Base-by-base conservation (phyloP, 2,113 vertebrate species). In the Podarcis raffonei region DNA sequence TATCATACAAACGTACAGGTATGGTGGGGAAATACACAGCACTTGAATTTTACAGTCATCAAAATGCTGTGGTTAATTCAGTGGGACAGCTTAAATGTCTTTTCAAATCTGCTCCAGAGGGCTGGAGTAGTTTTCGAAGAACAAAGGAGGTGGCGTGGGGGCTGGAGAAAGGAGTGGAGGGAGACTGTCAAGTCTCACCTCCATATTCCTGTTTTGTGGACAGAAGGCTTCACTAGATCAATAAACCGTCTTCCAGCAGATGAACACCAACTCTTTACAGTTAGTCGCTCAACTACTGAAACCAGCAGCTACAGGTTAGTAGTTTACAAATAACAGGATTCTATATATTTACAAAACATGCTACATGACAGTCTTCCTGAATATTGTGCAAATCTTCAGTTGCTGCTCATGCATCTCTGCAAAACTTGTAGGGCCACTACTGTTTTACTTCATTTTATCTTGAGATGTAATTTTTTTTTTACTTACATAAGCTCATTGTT, bases 401-500 rank as follows among this genome's bases (percentile, higher is more conserved):
- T 23, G 80, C 57, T 37, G 22, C 2, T 81, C 53, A 32, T 8
- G 22, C 20, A 11, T 42, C 42, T 68, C n/a, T 65, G n/a, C 32
- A 65, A 39, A 62, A 11, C 18, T 12, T 78, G n/a, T 13, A 30
- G 11, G 59, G 25, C 27, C 79, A 23, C 66, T 59, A 62, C n/a
- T 81, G 76, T 5, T 7, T 57, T 59, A 81, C 25, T 11, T 4
- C 32, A 86, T 69, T 69, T 79, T 27, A 62, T 69, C 69, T 62
- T 20, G 23, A 83, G 32, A 71, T 62, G 72, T 39, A 22, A 39
- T 59, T 89, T 4, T 0, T 4, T 7, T 62, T 74, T 20, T 53
- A 97, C 98, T 98, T 95, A 99, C 99, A 99, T 99, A 93, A 99
- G 98, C 88, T 99, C 99, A 81, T 99, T 99, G 97, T 99, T 99